Evolutionary conservation across 2,888 invertebrate species (phyloP).

Genomic region (Resseliella maxima): DNA sequence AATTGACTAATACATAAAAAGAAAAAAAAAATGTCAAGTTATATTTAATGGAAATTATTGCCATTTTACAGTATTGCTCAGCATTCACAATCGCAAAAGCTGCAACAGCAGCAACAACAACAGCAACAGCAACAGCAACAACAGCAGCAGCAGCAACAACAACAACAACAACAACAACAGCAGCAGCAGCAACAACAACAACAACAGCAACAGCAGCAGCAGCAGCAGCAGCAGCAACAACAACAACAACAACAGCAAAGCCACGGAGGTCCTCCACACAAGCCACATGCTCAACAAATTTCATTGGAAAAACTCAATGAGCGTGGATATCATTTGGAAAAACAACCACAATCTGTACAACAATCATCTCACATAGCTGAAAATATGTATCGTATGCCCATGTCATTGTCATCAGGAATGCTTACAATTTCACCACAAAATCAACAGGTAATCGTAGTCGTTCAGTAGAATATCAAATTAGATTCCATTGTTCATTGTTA

Average conservation of each 20-base stretch:
- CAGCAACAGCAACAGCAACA: slow-evolving; percentile 57
- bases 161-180: slow-evolving; percentile 59
- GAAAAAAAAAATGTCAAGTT: not conserved
- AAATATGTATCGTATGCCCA: slow-evolving; percentile 52
- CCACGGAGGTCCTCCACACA: slow-evolving; percentile 63
- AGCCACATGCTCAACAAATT: slow-evolving; percentile 64
- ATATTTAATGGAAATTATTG: not conserved
- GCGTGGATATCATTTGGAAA: slow-evolving; percentile 59
- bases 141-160: slow-evolving; percentile 59
- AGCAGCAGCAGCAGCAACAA: slow-evolving; percentile 58
- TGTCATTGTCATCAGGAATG: slow-evolving; percentile 35
- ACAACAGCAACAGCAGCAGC: slow-evolving; percentile 61
- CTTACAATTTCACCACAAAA: slow-evolving; percentile 43
- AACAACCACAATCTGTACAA: not conserved
- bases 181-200: slow-evolving; percentile 58
- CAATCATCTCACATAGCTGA: not conserved
- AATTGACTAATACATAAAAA: not conserved
- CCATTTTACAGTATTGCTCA: slow-evolving; percentile 64
- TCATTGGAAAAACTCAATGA: slow-evolving; percentile 66
- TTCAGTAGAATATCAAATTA: not conserved
- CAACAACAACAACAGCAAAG: slow-evolving; percentile 59
- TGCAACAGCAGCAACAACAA: slow-evolving; percentile 59
- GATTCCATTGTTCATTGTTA: slow-evolving; percentile 1
- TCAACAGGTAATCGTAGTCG: not conserved
- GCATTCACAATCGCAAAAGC: slow-evolving; percentile 61